phyloP scores from a whole-genome alignment of 2,888 invertebrate species.

The Kuschelorhynchus macadamiae region DNA sequence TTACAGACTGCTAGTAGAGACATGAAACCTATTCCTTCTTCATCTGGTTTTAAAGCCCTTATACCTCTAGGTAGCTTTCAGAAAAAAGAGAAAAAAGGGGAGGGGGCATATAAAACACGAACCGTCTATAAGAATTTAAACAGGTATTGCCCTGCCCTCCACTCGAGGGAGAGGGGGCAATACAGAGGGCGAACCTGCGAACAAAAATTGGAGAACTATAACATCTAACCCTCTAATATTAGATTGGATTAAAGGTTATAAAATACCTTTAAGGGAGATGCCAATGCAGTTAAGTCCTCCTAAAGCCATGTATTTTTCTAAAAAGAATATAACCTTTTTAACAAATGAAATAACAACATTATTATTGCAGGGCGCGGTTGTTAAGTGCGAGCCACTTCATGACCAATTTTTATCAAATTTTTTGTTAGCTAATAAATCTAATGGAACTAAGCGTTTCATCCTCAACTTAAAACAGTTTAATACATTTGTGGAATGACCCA shows the following conservation, averaged over 20 bases:
- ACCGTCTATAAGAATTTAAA: constrained; percentile 5
- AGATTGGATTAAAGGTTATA: background rate
- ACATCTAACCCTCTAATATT: too few relatives aligned
- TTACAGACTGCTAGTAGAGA: constrained; percentile 18
- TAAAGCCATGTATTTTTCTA: background rate
- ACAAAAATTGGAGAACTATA: too few relatives aligned
- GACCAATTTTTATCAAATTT: constrained; percentile 4
- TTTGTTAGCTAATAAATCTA: constrained; percentile 18
- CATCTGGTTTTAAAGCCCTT: background rate
- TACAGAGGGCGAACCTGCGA: too few relatives aligned
- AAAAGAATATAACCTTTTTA: background rate
- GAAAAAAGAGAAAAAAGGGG: background rate
- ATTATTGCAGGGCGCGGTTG: background rate
- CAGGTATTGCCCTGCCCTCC: constrained; percentile 8
- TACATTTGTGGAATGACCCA: constrained; percentile 8
- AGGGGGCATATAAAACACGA: background rate
- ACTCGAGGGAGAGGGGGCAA: background rate
- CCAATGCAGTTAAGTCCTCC: background rate
- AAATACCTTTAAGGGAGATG: background rate
- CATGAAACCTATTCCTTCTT: constrained; percentile 10
- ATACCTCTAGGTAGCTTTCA: background rate
- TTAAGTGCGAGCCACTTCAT: background rate
- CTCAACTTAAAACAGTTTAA: constrained; percentile 19
- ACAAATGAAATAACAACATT: background rate
- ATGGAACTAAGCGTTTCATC: constrained; percentile 2